These are phyloP conservation scores for Caretta caretta DNA, from an alignment of 2,113 vertebrate species.

Conservation along the genomic window DNA sequence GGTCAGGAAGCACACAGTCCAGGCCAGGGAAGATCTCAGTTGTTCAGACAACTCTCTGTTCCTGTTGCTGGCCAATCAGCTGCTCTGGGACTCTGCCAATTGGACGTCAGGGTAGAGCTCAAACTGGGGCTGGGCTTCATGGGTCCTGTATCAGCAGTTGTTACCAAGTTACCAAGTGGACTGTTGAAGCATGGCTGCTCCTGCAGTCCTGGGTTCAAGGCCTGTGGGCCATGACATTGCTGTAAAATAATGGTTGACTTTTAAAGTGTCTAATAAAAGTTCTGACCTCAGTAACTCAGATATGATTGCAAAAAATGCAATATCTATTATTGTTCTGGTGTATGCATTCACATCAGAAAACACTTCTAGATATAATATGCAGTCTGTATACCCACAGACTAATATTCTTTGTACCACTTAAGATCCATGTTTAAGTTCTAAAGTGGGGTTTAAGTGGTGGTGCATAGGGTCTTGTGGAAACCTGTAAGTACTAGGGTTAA, in stretches of 20 bases:
- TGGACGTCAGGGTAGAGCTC: not conserved
- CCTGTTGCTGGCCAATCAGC: not conserved
- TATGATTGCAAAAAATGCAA: not conserved
- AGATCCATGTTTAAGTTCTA: not conserved
- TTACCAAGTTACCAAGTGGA: not conserved
- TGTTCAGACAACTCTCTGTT: not conserved
- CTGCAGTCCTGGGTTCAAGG: not conserved
- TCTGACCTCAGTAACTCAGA: not conserved
- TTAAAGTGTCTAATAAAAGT: not conserved
- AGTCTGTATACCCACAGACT: not conserved
- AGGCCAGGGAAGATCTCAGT: not conserved
- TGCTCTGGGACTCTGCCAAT: not conserved
- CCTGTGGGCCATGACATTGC: not conserved
- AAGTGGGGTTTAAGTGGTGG: not conserved
- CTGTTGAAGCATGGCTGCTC: not conserved
- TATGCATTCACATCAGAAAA: not conserved
- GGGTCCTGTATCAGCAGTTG: not conserved
- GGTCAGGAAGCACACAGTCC: not conserved
- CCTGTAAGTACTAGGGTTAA: not conserved
- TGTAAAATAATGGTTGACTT: not conserved
- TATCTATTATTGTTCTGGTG: not conserved
- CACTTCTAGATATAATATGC: not conserved
- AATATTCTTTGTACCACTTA: not conserved
- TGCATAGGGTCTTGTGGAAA: not conserved
- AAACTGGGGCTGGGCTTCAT: not conserved